These are phyloP conservation scores for Crocidura indochinensis DNA, from an alignment of 2,797 vertebrate species.

Conservation along the genomic window DNA sequence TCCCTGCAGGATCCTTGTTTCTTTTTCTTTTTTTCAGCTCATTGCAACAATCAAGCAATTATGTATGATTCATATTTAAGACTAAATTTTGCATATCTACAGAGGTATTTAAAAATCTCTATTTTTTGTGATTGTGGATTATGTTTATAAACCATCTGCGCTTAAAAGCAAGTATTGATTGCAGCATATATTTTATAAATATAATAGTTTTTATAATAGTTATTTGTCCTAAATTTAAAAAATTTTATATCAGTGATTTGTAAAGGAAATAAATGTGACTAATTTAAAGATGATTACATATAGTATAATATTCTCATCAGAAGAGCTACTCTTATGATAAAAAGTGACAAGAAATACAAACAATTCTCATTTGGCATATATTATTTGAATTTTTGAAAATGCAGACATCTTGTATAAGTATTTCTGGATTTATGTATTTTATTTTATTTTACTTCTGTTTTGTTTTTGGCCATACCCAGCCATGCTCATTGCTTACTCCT, in stretches of 20 bases:
- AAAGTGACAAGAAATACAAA: slow-evolving; percentile 66
- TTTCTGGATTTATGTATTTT: slow-evolving; percentile 72
- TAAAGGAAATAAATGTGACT: slow-evolving; percentile 66
- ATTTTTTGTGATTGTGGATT: slow-evolving; percentile 75
- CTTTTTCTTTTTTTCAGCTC: slow-evolving; percentile 74
- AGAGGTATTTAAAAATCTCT: slow-evolving; percentile 67
- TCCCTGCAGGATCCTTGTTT: slow-evolving; percentile 87
- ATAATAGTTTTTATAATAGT: too few species aligned
- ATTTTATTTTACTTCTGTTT: too few species aligned
- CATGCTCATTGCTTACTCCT: too few species aligned
- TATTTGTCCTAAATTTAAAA: slow-evolving; percentile 72
- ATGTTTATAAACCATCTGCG: slow-evolving; percentile 71
- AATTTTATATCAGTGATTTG: slow-evolving; percentile 73
- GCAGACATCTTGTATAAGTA: slow-evolving; percentile 36
- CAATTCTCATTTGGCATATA: slow-evolving; percentile 64
- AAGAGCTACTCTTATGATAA: slow-evolving; percentile 40
- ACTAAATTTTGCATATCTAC: slow-evolving; percentile 82
- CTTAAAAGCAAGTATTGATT: slow-evolving; percentile 81
- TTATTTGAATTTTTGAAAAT: slow-evolving; percentile 75
- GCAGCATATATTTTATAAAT: slow-evolving; percentile 64
- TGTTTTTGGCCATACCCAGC: too few species aligned
- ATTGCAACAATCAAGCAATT: slow-evolving; percentile 83
- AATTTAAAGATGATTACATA: slow-evolving; percentile 72
- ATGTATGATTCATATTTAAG: slow-evolving; percentile 84
- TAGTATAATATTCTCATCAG: slow-evolving; percentile 43